phyloP scores from a whole-genome alignment of 2,888 invertebrate species.

The Dilophus febrilis region DNA sequence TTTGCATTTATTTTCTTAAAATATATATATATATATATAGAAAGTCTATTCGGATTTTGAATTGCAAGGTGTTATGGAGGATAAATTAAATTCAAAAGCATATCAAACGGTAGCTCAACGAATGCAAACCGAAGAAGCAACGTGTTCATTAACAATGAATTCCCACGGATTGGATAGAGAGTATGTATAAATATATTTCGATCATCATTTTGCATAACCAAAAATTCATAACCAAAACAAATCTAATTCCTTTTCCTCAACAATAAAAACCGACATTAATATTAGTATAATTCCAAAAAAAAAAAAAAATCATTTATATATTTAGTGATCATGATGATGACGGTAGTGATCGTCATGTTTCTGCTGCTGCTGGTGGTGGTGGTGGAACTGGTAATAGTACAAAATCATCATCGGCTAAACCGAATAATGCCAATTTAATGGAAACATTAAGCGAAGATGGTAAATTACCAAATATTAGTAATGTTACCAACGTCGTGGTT shows the following conservation, averaged over 20 bases:
- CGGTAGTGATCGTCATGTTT: constrained; percentile 1
- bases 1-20: too few relatives aligned
- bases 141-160: constrained; percentile 72
- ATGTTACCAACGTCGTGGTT: constrained; percentile 69
- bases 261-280: not conserved
- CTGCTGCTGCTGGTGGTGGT: not conserved
- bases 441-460: constrained; percentile 44
- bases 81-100: constrained; percentile 86
- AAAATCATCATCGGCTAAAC: constrained; percentile 21
- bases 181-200: constrained; percentile 22
- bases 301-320: not conserved
- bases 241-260: not conserved
- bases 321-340: constrained; percentile 5
- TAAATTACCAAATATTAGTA: constrained; percentile 56
- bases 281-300: too few relatives aligned
- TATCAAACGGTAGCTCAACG: constrained; percentile 85
- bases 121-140: constrained; percentile 94
- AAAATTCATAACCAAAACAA: constrained; percentile 1
- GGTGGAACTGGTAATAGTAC: constrained; percentile 6
- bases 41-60: constrained; percentile 99
- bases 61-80: constrained; percentile 95
- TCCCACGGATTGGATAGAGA: constrained; percentile 54
- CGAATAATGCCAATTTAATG: constrained; percentile 17
- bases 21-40: constrained; percentile 33
- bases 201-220: not conserved